Conservation (phyloP, 1,140 invertebrate genomes). For the Eupeodes corollae region DNA sequence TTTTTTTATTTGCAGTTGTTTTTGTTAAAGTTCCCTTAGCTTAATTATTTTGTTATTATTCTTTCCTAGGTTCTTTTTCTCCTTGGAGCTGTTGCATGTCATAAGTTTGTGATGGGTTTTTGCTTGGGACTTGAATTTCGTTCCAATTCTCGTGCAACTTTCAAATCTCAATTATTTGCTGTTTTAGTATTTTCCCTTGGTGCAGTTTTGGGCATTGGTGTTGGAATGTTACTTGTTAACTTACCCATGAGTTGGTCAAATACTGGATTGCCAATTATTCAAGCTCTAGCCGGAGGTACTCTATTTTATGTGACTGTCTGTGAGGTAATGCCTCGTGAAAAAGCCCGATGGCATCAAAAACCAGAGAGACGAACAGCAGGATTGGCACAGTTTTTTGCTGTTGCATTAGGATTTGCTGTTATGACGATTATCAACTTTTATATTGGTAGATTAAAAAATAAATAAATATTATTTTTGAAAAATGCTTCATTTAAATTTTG, state of each 20-base stretch:
- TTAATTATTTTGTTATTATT: not conserved
- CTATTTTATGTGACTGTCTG: constrained; percentile 86
- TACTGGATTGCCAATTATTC: constrained; percentile 44
- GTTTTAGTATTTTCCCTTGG: constrained; percentile 54
- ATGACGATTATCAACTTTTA: constrained; percentile 47
- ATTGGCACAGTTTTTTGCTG: constrained; percentile 46
- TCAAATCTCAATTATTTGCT: constrained; percentile 44
- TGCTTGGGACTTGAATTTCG: constrained; percentile 61
- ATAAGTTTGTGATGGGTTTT: constrained; percentile 69
- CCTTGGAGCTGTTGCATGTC: constrained; percentile 56
- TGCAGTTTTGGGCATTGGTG: constrained; percentile 52
- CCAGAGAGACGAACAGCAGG: constrained; percentile 41
- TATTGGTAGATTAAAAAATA: constrained; percentile 32
- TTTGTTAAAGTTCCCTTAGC: constrained; percentile 1
- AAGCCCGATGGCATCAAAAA: constrained; percentile 51
- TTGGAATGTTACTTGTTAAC: constrained; percentile 49
- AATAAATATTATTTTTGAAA: not conserved
- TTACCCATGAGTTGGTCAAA: constrained; percentile 37
- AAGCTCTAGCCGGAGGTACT: constrained; percentile 78
- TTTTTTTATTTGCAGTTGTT: not conserved
- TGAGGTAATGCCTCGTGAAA: constrained; percentile 76
- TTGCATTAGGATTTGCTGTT: constrained; percentile 45
- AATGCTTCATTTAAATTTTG: not conserved
- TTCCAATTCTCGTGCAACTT: constrained; percentile 36
- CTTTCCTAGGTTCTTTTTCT: constrained; percentile 51